Evolutionary conservation across 2,113 vertebrate genomes (phyloP), one percentile per base, ranked within the genome.

Genomic region (Calidris pygmaea): DNA sequence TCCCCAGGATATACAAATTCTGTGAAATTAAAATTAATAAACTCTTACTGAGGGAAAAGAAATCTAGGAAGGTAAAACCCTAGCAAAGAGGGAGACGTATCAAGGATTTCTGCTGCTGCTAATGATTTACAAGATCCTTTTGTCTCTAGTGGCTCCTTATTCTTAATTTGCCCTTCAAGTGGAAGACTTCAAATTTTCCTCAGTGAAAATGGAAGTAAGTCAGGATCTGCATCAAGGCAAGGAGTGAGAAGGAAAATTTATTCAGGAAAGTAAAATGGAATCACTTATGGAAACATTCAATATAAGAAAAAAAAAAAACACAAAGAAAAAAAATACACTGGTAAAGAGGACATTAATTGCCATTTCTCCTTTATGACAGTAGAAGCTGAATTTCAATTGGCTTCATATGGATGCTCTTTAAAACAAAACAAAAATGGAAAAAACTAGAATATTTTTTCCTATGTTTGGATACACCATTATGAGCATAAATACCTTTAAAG

Each of bases 201-300:
- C 21, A 37, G 10, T 8, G 3, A 72, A 47, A 47, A 21, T 21
- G 39, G 7, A 68, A 39, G 47, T 60, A 75, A 81, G 12, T 53
- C 7, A 0, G 0, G 53, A 70, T 60, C 63, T 83, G 10, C 30
- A 59, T 52, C 5, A 13, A 66, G 30, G 5, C 1, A 52, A 66
- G 27, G 14, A 72, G 3, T 66, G 26, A 90, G 85, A 81, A 90
- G 4, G 9, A 70, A 92, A 70, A n/a, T 50, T 35, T 56, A n/a
- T 29, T 52, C 10, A 77, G 8, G 15, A 17, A 74, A 41, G 20
- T 1, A 10, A 85, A 73, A 65, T 37, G 12, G 22, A 26, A 74
- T 73, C 17, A 68, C 1, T 59, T 45, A 21, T 4, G 14, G 17
- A 92, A 94, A 47, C 7, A 32, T 32, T 65, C 3, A 55, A 55